Conservation (phyloP, 1,140 invertebrate species). For the Bombyx mori region DNA sequence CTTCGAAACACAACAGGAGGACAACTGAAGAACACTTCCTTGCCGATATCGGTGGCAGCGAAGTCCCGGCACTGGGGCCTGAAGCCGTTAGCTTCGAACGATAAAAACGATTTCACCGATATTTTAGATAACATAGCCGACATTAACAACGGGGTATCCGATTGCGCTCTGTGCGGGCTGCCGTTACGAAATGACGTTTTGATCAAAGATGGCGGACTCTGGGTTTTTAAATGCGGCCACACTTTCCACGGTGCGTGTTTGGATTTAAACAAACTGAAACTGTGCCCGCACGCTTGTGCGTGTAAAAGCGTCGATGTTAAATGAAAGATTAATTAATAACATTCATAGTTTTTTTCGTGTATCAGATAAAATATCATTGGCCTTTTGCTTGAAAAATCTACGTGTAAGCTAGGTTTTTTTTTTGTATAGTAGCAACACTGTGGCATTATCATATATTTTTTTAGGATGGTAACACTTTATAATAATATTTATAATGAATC, state of each 20-base stretch:
- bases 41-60: conserved; percentile 53
- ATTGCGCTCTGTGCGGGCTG: conserved; percentile 59
- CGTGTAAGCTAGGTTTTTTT: too few relatives aligned
- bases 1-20: conserved; percentile 35
- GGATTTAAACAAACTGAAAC: conserved; percentile 60
- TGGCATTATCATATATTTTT: too few relatives aligned
- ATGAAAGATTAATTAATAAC: neutral
- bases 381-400: too few relatives aligned
- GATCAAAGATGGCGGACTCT: conserved; percentile 64
- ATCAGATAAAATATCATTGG: neutral
- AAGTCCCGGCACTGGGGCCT: conserved; percentile 60
- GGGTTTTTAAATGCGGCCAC: conserved; percentile 67
- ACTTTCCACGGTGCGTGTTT: conserved; percentile 64
- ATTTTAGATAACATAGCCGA: conserved; percentile 35
- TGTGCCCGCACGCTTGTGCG: conserved; percentile 34
- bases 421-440: too few relatives aligned
- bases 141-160: conserved; percentile 30
- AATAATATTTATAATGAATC: too few relatives aligned
- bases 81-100: conserved; percentile 12
- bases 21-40: conserved; percentile 47
- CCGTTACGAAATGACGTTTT: conserved; percentile 59
- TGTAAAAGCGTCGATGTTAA: too few relatives aligned
- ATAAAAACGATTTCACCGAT: conserved; percentile 21
- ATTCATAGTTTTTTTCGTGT: neutral
- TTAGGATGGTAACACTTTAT: too few relatives aligned